phyloP scores from a whole-genome alignment of 1,140 invertebrate species.

The Meteorus sp. region DNA sequence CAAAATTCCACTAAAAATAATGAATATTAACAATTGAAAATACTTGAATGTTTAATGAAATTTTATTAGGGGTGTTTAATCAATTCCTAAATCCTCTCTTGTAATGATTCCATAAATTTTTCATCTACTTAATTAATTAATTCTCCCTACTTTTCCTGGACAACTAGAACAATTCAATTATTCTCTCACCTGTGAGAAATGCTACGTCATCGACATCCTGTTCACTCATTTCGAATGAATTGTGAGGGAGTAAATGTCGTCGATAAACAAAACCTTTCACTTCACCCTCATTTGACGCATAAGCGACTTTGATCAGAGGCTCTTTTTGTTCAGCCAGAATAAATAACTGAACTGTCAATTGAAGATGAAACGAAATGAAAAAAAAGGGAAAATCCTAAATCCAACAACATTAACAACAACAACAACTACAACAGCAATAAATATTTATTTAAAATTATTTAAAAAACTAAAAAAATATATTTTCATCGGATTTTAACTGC shows the following conservation, averaged over 20 bases:
- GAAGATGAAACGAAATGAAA: neutral
- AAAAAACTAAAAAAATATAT: no score
- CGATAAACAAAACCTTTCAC: slow-evolving; percentile 60
- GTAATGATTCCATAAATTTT: no score
- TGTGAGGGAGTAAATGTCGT: slow-evolving; percentile 48
- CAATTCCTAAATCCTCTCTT: no score
- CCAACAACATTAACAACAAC: neutral
- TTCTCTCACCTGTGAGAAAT: slow-evolving; percentile 79
- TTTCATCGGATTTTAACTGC: no score
- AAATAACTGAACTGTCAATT: slow-evolving; percentile 1
- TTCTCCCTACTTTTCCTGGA: neutral
- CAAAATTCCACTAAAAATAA: no score
- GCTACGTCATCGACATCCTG: slow-evolving; percentile 91
- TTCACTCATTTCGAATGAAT: slow-evolving; percentile 71
- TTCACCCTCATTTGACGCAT: slow-evolving; percentile 57
- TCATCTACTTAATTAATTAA: no score
- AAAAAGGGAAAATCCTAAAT: neutral
- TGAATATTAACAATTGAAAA: no score
- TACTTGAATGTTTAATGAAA: no score
- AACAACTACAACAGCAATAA: no score
- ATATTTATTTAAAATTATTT: no score
- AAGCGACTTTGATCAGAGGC: slow-evolving; percentile 59
- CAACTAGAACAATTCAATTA: neutral
- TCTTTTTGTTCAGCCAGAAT: slow-evolving; percentile 56
- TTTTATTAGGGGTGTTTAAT: no score